Base-by-base conservation (phyloP, 2,113 vertebrate genomes). In the Eubucco bourcierii region DNA sequence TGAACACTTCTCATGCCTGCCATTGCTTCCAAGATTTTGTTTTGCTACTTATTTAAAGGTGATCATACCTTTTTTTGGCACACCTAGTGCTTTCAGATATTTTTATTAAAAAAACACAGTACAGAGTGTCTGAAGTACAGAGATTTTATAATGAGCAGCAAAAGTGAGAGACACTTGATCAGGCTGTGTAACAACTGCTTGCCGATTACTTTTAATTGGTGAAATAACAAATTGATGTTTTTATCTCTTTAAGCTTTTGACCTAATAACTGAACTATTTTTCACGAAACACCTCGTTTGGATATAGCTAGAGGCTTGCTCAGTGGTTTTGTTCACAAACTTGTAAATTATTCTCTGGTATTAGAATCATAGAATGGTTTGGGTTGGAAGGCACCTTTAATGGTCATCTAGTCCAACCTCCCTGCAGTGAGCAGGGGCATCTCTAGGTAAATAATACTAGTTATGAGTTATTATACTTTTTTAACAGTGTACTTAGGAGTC, bases 211-310 rank as follows among this genome's bases (percentile, higher is more conserved):
- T 90, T 90, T 92, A 95, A 82, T 87, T 95, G 92, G 64, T 73
- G 80, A 74, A 95, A 87, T 92, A 95, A 89, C 29, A 91, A 96
- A 92, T 82, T 84, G 33, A 60, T 84, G 33, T 1, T 79, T 94
- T 86, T 46, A 89, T 80, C 85, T 88, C 63, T 92, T 76, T 82
- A 96, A 87, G 76, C 50, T 77, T 94, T 88, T 89, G 87, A 70
- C 67, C 75, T 84, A 80, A 34, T 74, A 89, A 67, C 41, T 87
- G 53, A 50, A 33, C 50, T 52, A 34, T 47, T 92, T 79, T 92
- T 91, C 6, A 77, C 72, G 52, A 44, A 80, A 23, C 24, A 21
- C 66, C 52, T 59, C 56, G 46, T 87, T 77, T 87, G 72, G 73
- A 59, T 63, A 25, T n/a, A 74, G 65, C 75, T 77, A 27, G 75